Percentiles rank a stretch among this genome's conserved stretches.
phyloP scores from a whole-genome alignment of 2,797 vertebrate species.

The Onychomys torridus region DNA sequence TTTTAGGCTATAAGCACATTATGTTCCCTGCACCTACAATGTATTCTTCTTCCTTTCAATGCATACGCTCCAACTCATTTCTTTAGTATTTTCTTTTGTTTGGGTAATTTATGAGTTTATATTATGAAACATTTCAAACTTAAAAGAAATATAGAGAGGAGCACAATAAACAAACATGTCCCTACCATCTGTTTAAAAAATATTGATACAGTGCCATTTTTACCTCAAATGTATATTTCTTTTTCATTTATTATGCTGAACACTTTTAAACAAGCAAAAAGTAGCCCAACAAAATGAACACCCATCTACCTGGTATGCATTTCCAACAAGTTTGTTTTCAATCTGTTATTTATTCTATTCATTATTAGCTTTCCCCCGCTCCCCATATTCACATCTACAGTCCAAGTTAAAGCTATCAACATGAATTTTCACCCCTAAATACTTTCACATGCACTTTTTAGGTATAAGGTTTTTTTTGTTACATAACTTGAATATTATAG shows the following conservation, averaged over 20 bases:
- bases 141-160: conserved; percentile 57
- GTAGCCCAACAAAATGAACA: background rate
- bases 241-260: conserved; percentile 52
- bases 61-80: conserved; percentile 51
- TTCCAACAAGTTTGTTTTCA: conserved; percentile 48
- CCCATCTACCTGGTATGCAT: background rate
- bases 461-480: conserved; percentile 17
- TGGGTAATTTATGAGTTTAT: conserved; percentile 48
- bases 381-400: background rate
- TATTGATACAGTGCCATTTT: conserved; percentile 65
- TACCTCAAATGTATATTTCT: conserved; percentile 57
- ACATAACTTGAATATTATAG: background rate
- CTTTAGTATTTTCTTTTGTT: conserved; percentile 56
- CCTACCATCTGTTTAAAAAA: conserved; percentile 68
- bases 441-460: background rate
- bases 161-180: conserved; percentile 62
- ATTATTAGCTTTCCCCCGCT: background rate
- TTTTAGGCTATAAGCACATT: background rate
- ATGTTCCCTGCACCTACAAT: background rate
- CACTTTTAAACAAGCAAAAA: conserved; percentile 52
- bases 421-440: background rate
- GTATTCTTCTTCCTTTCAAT: background rate
- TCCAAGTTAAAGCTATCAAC: background rate
- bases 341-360: conserved; percentile 42
- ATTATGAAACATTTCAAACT: conserved; percentile 60